These are phyloP conservation scores for Homarus gammarus DNA, from an alignment of 2,888 invertebrate species.

Conservation along the genomic window DNA sequence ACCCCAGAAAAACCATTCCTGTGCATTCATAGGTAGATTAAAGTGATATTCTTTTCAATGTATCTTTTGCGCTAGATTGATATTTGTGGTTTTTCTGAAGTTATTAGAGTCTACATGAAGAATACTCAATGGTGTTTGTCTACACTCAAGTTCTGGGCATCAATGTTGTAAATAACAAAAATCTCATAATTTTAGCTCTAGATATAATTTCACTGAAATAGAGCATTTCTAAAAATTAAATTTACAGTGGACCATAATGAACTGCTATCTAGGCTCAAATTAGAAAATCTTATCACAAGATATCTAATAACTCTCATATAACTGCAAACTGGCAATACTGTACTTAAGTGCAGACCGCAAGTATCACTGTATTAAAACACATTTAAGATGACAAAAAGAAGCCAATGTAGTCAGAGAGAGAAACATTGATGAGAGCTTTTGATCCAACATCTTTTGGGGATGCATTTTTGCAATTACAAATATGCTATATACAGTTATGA, in stretches of 20 bases:
- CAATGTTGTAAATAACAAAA: conserved; percentile 51
- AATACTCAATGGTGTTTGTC: conserved; percentile 59
- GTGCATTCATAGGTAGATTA: conserved; percentile 62
- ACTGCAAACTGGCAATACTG: conserved; percentile 33
- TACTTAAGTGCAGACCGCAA: conserved; percentile 55
- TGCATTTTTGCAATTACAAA: conserved; percentile 70
- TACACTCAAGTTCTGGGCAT: conserved; percentile 61
- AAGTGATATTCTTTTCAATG: conserved; percentile 36
- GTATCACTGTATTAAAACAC: conserved; percentile 61
- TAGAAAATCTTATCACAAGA: conserved; percentile 47
- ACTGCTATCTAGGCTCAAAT: conserved; percentile 46
- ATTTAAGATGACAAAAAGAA: conserved; percentile 47
- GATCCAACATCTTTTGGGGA: conserved; percentile 32
- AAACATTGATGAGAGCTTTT: conserved; percentile 38
- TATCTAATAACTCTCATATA: conserved; percentile 51
- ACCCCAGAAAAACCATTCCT: conserved; percentile 71
- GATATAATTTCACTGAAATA: conserved; percentile 29
- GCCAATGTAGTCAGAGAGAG: conserved; percentile 64
- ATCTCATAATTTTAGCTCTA: conserved; percentile 35
- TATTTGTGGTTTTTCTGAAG: conserved; percentile 68
- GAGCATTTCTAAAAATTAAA: background rate
- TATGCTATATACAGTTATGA: conserved; percentile 68
- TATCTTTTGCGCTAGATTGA: conserved; percentile 62
- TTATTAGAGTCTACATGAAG: conserved; percentile 62
- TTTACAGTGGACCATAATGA: conserved; percentile 17